Base-by-base conservation (phyloP, 2,888 invertebrate species). In the Drosophila falleni region DNA sequence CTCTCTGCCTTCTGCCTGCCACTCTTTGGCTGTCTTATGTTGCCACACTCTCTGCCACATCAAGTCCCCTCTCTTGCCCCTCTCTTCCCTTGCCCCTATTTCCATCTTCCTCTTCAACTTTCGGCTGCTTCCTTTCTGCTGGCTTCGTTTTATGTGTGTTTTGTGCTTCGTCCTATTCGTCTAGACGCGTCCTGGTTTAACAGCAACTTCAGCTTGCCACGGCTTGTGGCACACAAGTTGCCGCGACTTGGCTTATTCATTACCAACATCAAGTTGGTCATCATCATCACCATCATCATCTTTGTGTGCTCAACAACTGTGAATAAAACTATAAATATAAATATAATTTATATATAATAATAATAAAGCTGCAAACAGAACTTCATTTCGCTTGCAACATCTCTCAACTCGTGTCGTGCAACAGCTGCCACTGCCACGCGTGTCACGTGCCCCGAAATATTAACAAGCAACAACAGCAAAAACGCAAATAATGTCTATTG, bases 271-370 rank as follows among this genome's bases (percentile, higher is more conserved):
- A 79, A 58, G 60, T 51, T 58, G 58, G 67, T 50, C 70, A 44
- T 61, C 56, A 35, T 46, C 50, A 15, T 33, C 56, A 35, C 42
- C 50, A 15, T 33, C 46, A 37, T 42, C 39, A 9, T 44, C 53
- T n/a, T 31, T 23, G 33, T 50, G 26, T 13, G 41, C 47, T 26
- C 39, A 55, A 16, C 46, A 61, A 71, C 77, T 71, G 73, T 71
- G 80, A 78, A 71, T 75, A 75, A 69, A 78, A 86, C 78, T 86
- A 86, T 76, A 82, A 87, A 82, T 75, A 81, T 73, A 71, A 72
- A 78, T 56, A 69, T 76, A 82, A 87, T 81, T 77, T 78, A 31
- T 9, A 78, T 58, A 69, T 50, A 29, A 64, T 55, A 42, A 69
- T 59, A 42, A 59, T 71, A 54, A 64, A 41, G 29, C 29, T 29